These are phyloP conservation scores for Hyles vespertilio DNA, from an alignment of 1,140 invertebrate genomes.

Conservation along the genomic window DNA sequence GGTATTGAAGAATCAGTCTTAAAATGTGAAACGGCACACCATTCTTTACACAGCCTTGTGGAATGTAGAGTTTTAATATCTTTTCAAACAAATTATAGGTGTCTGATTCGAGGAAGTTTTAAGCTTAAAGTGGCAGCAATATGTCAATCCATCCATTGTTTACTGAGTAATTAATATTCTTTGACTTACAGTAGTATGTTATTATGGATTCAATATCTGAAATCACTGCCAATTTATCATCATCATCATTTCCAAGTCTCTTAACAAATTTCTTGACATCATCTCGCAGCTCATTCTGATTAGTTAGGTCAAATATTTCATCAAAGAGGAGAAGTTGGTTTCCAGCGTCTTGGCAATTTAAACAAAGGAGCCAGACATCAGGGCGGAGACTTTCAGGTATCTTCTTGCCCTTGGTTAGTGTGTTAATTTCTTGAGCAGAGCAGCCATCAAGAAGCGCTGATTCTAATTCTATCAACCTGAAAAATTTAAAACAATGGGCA, in stretches of 20 bases:
- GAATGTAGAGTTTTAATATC: slow-evolving; percentile 93
- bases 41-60: slow-evolving; percentile 82
- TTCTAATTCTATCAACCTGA: slow-evolving; percentile 91
- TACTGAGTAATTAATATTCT: slow-evolving; percentile 84
- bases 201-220: slow-evolving; percentile 97
- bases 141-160: slow-evolving; percentile 96
- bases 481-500: slow-evolving; percentile 23
- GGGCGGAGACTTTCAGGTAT: slow-evolving; percentile 83
- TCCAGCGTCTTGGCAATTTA: slow-evolving; percentile 88
- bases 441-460: slow-evolving; percentile 89
- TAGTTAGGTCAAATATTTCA: slow-evolving; percentile 96
- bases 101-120: slow-evolving; percentile 88
- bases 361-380: slow-evolving; percentile 91
- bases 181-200: slow-evolving; percentile 95
- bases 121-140: slow-evolving; percentile 92
- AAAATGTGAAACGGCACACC: slow-evolving; percentile 86
- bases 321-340: slow-evolving; percentile 92
- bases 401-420: slow-evolving; percentile 85
- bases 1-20: slow-evolving; percentile 94
- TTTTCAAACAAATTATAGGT: slow-evolving; percentile 97
- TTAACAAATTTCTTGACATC: slow-evolving; percentile 94
- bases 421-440: slow-evolving; percentile 85
- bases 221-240: slow-evolving; percentile 92
- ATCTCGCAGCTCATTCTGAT: slow-evolving; percentile 92
- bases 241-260: slow-evolving; percentile 95